Base-by-base conservation (phyloP, 2,888 invertebrate species). In the Himalopsyche kuldschensis region DNA sequence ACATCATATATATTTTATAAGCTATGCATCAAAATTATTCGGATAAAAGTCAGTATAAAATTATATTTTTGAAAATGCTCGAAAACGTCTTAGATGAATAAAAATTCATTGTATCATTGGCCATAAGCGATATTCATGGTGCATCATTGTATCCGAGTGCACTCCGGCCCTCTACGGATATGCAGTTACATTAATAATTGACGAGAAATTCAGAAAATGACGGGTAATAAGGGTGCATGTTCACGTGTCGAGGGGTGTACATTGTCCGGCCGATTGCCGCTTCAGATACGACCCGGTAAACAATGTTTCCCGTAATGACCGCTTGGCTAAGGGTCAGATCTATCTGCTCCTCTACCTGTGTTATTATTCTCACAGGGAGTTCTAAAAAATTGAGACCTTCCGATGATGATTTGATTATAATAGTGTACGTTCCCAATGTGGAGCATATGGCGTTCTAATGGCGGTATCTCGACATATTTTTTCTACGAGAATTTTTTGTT, bases 241-340 rank as follows among this genome's bases (percentile, higher is more conserved):
- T 55, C 55, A 55, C 55, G 15, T 55, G 10, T 55, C 55, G 55
- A 55, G 20, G 35, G 27, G 24, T 32, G 48, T 75, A 48, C 76
- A 81, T 30, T 48, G 77, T 78, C 63, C 81, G 78, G 17, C 15
- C 78, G 84, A 85, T 85, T 78, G 55, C 35, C 35, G 78, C 27
- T 55, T 69, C 83, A 32, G 84, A 85, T 85, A 85, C 24, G 47
- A 41, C 35, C 80, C 84, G 78, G 84, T 83, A 85, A 85, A 85
- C 84, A 85, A 85, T 83, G 82, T 85, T 83, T 85, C 79, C 81
- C 83, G 81, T 85, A 85, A 85, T 85, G 84, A 85, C 84, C 47
- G 84, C 63, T 69, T 48, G 82, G 75, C 55, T 83, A 81, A 80
- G 82, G 78, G 55, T 79, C 82, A 75, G 82, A 82, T 79, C 55